Evolutionary conservation across 2,113 vertebrate genomes (phyloP).

Genomic region (Zeus faber): DNA sequence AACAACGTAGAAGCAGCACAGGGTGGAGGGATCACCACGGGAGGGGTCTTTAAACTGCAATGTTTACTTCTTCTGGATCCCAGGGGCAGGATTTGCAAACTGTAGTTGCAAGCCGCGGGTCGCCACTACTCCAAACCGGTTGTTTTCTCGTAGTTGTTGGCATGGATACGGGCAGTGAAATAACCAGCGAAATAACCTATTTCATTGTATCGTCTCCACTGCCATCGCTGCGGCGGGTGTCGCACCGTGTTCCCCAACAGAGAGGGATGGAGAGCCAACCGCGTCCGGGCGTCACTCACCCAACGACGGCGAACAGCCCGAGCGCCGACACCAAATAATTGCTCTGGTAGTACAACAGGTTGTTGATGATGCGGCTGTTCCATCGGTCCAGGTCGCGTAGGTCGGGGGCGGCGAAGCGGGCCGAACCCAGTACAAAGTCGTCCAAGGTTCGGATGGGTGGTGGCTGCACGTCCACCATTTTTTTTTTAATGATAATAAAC

Average conservation of each 20-base stretch:
- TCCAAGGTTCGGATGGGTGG: constrained; percentile 60
- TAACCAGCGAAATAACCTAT: too few species aligned
- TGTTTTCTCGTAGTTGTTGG: too few species aligned
- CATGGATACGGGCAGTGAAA: too few species aligned
- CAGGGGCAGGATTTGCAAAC: too few species aligned
- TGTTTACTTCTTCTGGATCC: too few species aligned
- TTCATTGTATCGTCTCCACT: too few species aligned
- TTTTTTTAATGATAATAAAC: constrained; percentile 17
- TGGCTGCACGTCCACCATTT: constrained; percentile 60
- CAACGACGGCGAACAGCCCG: constrained; percentile 34
- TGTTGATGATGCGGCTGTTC: constrained; percentile 66
- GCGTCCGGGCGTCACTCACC: constrained; percentile 45
- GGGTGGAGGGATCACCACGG: too few species aligned
- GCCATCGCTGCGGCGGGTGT: too few species aligned
- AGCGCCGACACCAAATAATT: constrained; percentile 51
- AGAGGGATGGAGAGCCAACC: not conserved
- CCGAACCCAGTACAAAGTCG: constrained; percentile 51
- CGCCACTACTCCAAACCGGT: too few species aligned
- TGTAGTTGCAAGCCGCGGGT: too few species aligned
- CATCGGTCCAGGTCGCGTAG: constrained; percentile 56
- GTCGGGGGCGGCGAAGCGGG: constrained; percentile 53
- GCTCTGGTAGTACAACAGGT: constrained; percentile 66
- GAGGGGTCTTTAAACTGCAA: too few species aligned
- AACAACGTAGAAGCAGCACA: too few species aligned
- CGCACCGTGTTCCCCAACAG: not conserved